Base-by-base conservation (phyloP, 2,113 vertebrate species). In the Catharus minimus region DNA sequence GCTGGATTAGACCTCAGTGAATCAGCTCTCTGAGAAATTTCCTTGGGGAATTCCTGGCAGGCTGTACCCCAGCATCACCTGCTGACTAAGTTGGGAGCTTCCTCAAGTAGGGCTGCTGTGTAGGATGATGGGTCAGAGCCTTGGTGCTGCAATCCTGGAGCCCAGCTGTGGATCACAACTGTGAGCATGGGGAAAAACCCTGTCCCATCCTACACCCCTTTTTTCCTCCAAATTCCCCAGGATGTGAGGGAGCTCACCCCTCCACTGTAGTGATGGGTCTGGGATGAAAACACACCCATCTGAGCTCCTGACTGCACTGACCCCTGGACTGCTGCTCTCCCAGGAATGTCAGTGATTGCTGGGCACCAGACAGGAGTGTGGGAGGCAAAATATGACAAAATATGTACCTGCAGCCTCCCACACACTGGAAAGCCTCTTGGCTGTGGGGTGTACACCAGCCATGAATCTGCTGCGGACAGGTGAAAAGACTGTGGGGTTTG, bases 1-100 rank as follows among this genome's bases (percentile, higher is more conserved):
- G 83, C 80, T 94, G 80, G 55, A 77, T 90, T 73, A 88, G 77
- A 74, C 60, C 61, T 81, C 44, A 12, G 77, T 95, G 89, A 96
- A 90, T 93, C 91, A 86, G 68, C n/a, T 15, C 36, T 77, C 9
- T 80, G 64, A 88, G 90, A 90, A 91, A 90, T 36, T 65, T 92
- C 72, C n/a, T 77, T 1, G 9, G 89, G 91, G 83, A 93, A 71
- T 92, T 93, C 89, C 92, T 92, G 80, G 41, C 24, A 47, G 80
- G 41, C 76, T 83, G 36, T 80, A 66, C 86, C 44, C 66, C 2
- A 1, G 65, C 56, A 83, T 78, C 61, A 30, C 80, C 83, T 20
- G 19, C 82, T 93, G 92, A 91, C 72, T 93, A 78, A 86, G 41
- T 28, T 4, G 2, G 44, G 57, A 86, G 47, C 80, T 90, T 92